These are phyloP conservation scores for Ia io DNA, from an alignment of 2,113 vertebrate species.

Conservation along the genomic window DNA sequence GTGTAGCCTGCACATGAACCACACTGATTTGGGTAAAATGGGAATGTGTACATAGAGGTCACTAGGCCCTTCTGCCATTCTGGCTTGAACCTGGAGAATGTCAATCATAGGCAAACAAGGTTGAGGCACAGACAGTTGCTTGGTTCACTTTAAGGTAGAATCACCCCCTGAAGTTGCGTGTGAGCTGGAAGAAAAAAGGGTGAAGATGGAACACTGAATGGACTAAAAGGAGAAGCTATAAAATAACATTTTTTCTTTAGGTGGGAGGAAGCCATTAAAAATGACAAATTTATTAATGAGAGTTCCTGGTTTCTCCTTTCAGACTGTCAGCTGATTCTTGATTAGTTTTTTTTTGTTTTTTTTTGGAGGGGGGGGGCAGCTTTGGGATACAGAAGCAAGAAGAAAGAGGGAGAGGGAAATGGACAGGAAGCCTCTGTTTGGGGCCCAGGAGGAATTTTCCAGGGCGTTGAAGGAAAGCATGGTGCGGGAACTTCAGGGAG, in stretches of 20 bases:
- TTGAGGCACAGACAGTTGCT: not conserved
- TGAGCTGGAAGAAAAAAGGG: not conserved
- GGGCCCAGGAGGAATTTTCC: not conserved
- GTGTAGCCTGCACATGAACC: not conserved
- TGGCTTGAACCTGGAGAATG: not conserved
- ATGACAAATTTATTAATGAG: not conserved
- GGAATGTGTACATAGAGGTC: accelerated
- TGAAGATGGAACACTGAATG: not conserved
- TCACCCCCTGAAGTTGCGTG: not conserved
- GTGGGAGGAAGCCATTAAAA: not conserved
- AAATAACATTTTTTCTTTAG: not conserved
- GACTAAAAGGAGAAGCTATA: not conserved
- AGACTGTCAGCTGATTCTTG: not conserved
- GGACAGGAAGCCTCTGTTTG: not conserved
- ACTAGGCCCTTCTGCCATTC: not conserved
- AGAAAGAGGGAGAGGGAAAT: not conserved
- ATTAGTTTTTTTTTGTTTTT: not conserved
- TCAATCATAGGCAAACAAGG: not conserved
- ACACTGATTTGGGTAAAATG: not conserved
- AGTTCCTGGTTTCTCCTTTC: not conserved
- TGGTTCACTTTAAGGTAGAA: not conserved
- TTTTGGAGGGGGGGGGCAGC: not conserved
- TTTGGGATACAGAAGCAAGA: not conserved
- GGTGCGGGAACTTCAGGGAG: accelerated
- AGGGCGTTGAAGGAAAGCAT: not conserved